Evolutionary conservation across 2,113 vertebrate species (phyloP), one percentile per base, ranked within the genome.

Genomic region (Pseudorhombus dupliciocellatus): DNA sequence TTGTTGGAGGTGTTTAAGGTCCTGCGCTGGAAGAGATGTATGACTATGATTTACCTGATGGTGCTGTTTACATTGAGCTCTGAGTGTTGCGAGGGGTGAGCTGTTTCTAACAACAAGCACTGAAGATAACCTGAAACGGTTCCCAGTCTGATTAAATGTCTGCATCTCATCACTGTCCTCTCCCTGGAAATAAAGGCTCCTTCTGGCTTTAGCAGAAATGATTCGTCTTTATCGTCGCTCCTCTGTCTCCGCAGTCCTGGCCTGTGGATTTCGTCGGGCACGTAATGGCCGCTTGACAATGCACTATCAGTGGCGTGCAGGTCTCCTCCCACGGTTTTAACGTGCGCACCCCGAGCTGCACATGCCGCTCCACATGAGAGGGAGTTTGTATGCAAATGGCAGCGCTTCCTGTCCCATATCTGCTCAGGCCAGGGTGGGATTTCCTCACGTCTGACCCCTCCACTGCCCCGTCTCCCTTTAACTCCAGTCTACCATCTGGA

Each of bases 371-470:
- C 34, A 37, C 34, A n/a, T 37, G 34, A 37, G 34, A 37, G 34
- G 22, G 56, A 72, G 40, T 62, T 83, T 77, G 80, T 85, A 86
- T 88, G 84, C 79, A 87, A 86, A 84, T 67, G 55, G 59, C 0
- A 51, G 50, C 22, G 54, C 82, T 90, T 92, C 87, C 90, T 91
- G 89, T 68, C 54, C 70, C 72, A 75, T 85, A 79, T 87, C 84
- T 83, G 61, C 62, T 26, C 74, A 61, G 77, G 62, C 79, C 77
- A 83, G 84, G 84, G 86, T 86, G 88, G 90, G 89, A 88, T 84
- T 90, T 93, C 88, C 88, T 91, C 87, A 87, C 12, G 63, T 80
- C 65, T 80, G 80, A 83, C 86, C 88, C 69, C 68, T 62, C 50
- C 6, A n/a, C 72, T 73, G 72, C 61, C 68, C 73, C 80, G 72